phyloP scores from a whole-genome alignment of 1,140 invertebrate genomes.

The Potamilus streckersoni region DNA sequence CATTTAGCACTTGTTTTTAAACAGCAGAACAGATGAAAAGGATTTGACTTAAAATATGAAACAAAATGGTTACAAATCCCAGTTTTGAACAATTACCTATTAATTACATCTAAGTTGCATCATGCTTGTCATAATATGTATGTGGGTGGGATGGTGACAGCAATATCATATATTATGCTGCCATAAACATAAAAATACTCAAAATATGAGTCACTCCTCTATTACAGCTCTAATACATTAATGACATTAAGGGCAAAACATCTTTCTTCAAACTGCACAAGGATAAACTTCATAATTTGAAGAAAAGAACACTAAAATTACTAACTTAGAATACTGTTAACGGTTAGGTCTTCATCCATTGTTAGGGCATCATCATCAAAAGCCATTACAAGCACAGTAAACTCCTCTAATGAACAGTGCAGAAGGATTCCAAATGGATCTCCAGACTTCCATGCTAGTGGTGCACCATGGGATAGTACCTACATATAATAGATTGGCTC shows the following conservation, averaged over 20 bases:
- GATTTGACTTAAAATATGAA: too few species aligned
- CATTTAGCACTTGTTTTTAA: too few species aligned
- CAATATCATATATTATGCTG: too few species aligned
- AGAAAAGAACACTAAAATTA: neutral
- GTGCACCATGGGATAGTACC: constrained; percentile 48
- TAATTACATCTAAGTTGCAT: too few species aligned
- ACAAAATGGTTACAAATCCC: too few species aligned
- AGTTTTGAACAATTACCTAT: too few species aligned
- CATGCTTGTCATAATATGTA: too few species aligned
- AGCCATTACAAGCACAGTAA: constrained; percentile 45
- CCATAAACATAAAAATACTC: too few species aligned
- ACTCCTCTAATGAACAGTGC: constrained; percentile 45
- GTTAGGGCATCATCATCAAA: constrained; percentile 49
- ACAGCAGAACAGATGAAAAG: too few species aligned
- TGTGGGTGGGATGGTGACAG: too few species aligned
- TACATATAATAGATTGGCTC: constrained; percentile 15
- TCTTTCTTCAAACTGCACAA: neutral
- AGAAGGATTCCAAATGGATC: constrained; percentile 57
- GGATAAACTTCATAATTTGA: too few species aligned
- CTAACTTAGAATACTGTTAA: constrained; percentile 48
- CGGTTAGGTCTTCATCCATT: constrained; percentile 50
- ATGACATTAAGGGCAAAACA: neutral
- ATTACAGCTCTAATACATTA: neutral
- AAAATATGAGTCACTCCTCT: neutral
- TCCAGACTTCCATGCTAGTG: constrained; percentile 59